A percentile compares a stretch with the other conserved stretches of the same genome.
phyloP scores from a whole-genome alignment of 2,797 vertebrate genomes.

The Melanotaenia pygmaea region DNA sequence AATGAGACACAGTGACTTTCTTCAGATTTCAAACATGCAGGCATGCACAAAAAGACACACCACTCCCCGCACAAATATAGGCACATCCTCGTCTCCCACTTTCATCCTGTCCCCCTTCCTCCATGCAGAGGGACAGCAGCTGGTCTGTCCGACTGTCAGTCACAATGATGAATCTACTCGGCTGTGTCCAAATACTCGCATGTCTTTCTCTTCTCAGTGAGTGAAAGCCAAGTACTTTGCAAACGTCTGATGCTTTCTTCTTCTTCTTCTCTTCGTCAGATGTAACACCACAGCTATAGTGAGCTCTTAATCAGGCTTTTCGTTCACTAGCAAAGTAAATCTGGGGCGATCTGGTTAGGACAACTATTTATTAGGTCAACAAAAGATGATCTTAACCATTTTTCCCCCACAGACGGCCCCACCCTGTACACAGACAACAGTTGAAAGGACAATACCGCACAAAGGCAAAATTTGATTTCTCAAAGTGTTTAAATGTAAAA shows the following conservation, averaged over 20 bases:
- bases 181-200: constrained; percentile 60
- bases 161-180: constrained; percentile 69
- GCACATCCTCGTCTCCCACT: constrained; percentile 50
- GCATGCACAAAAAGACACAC: constrained; percentile 56
- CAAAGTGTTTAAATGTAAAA: no score
- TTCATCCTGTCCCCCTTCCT: constrained; percentile 43
- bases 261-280: no score
- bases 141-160: constrained; percentile 69
- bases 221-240: constrained; percentile 6
- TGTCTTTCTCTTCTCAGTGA: not conserved
- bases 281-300: not conserved
- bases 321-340: not conserved
- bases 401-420: no score
- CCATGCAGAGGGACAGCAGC: constrained; percentile 66
- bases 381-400: no score
- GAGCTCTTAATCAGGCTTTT: not conserved
- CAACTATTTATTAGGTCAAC: not conserved
- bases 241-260: not conserved
- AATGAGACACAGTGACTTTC: constrained; percentile 72
- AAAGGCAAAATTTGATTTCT: no score
- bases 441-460: no score
- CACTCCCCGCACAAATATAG: constrained; percentile 21
- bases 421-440: no score
- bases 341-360: not conserved
- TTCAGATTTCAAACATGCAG: constrained; percentile 72